These are phyloP conservation scores for Petaurus breviceps DNA, from an alignment of 2,113 vertebrate species.

Conservation along the genomic window DNA sequence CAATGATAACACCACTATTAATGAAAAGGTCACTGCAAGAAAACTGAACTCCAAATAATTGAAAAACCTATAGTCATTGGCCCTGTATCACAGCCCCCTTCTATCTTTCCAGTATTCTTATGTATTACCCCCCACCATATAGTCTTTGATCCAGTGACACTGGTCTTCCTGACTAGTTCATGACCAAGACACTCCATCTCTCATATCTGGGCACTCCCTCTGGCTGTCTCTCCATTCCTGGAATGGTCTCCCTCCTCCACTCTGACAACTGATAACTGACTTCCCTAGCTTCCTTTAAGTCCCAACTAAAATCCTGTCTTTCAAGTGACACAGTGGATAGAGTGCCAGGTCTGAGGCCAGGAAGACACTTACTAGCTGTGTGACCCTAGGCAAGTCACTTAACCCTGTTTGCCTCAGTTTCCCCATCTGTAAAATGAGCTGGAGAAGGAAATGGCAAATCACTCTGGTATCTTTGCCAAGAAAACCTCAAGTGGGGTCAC, in stretches of 20 bases:
- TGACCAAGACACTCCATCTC: neutral
- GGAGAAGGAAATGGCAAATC: no score
- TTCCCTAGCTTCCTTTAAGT: neutral
- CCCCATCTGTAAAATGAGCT: no score
- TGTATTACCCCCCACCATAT: neutral
- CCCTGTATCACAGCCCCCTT: neutral
- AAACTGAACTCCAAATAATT: neutral
- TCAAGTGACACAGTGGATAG: neutral
- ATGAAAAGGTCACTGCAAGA: neutral
- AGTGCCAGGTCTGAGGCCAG: no score
- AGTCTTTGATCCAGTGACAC: neutral
- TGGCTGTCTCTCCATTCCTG: neutral
- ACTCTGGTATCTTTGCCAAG: no score
- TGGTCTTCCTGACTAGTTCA: neutral
- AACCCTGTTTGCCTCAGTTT: no score
- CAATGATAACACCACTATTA: neutral
- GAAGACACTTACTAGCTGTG: no score
- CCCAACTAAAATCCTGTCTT: neutral
- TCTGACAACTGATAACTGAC: neutral
- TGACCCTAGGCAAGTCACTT: no score
- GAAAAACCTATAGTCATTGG: neutral
- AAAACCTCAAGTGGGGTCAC: no score
- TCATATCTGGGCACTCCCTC: neutral
- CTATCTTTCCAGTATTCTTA: neutral
- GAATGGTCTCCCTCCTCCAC: neutral